These are phyloP conservation scores for Nematostella vectensis DNA, from an alignment of 92 coral and sea anemone species.

Conservation along the genomic window DNA sequence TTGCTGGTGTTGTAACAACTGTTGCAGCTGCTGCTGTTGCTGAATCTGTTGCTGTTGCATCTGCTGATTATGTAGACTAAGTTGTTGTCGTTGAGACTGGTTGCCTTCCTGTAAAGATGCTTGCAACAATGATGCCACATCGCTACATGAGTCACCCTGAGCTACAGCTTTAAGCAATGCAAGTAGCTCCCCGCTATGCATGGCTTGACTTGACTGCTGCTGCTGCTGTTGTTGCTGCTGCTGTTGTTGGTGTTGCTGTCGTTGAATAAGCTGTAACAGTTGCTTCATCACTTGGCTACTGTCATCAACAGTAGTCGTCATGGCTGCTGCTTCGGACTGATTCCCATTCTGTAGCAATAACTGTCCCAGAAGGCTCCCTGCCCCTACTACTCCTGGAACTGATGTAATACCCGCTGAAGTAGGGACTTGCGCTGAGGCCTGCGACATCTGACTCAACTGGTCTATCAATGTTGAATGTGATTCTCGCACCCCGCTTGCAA, in stretches of 20 bases:
- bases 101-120: not conserved
- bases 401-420: not conserved
- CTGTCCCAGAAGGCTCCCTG: conserved; percentile 18
- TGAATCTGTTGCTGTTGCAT: conserved; percentile 16
- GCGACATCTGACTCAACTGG: not conserved
- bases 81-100: conserved; percentile 6
- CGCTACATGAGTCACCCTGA: not conserved
- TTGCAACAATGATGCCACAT: not conserved
- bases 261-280: conserved; percentile 18
- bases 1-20: conserved; percentile 27
- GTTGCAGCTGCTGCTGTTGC: conserved; percentile 21
- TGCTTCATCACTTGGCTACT: conserved; percentile 15
- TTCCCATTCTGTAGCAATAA: conserved; percentile 6
- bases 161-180: not conserved
- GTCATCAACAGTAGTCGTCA: not conserved
- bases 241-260: conserved; percentile 2
- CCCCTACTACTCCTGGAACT: conserved; percentile 3
- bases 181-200: conserved; percentile 3
- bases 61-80: conserved; percentile 5
- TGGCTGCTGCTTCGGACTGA: not conserved
- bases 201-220: not conserved
- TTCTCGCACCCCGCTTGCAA: too few species aligned
- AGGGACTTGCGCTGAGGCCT: not conserved
- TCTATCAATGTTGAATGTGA: too few species aligned
- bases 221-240: conserved; percentile 25